Conservation (phyloP, 2,797 vertebrate genomes). For the Spheniscus humboldti region DNA sequence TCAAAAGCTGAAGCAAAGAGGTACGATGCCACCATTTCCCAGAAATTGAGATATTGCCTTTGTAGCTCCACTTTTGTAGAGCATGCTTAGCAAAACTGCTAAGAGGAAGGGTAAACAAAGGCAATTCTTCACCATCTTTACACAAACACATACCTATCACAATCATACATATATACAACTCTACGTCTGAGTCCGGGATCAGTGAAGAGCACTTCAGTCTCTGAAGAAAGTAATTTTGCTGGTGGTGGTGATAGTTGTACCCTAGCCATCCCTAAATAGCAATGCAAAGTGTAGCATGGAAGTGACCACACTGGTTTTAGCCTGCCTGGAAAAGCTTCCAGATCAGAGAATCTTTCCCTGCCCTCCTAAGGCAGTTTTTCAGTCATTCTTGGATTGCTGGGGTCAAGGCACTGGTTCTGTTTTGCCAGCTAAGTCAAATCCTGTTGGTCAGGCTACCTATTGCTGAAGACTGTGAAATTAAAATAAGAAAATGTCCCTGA, state of each 20-base stretch:
- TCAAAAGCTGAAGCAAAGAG: background rate
- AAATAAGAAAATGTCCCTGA: background rate
- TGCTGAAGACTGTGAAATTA: background rate
- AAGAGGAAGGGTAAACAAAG: background rate
- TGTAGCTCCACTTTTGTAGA: background rate
- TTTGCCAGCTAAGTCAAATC: background rate
- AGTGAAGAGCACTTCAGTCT: background rate
- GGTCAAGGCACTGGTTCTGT: background rate
- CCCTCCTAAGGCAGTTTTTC: background rate
- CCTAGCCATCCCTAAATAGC: background rate
- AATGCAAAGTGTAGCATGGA: background rate
- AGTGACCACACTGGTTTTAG: background rate
- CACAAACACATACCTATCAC: background rate
- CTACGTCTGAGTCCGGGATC: background rate
- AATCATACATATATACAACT: background rate
- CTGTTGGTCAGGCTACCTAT: background rate
- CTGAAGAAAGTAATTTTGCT: background rate
- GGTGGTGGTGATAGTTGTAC: background rate
- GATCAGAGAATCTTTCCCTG: background rate
- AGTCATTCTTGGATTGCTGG: background rate
- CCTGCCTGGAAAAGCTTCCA: background rate
- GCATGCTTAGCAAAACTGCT: background rate
- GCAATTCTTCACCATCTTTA: background rate
- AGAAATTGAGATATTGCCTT: background rate
- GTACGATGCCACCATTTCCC: background rate